Evolutionary conservation across 2,797 vertebrate species (phyloP), one percentile per base, ranked within the genome.

Genomic region (Girardinus metallicus): DNA sequence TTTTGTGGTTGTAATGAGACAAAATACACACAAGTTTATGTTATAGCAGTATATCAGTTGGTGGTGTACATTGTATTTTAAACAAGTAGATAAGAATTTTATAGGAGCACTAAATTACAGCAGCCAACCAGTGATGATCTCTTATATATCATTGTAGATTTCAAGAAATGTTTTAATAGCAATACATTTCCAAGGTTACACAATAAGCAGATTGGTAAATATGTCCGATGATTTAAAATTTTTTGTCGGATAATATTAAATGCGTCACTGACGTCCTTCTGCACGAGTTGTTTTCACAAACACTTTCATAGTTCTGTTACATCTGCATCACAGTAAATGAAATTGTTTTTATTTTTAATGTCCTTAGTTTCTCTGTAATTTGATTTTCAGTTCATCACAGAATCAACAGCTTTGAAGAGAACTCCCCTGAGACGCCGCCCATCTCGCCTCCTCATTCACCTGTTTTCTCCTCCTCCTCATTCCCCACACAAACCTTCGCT

Each of bases 361-460:
- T 70, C 66, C 23, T 70, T 2, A 4, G 12, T 70, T 70, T 41
- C 39, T 43, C 23, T 43, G 23, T 43, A 41, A 70, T 43, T 70
- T 75, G 5, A 34, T 72, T 90, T 85, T 75, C 88, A 95, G 95
- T 91, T 76, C 84, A 91, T 77, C 91, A 94, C 74, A 93, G 89
- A 83, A 87, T 94, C 77, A 90, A 83, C 87, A 93, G 90, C 86
- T 79, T 84, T 73, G 91, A 88, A 47, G 88, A 90, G 3, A 57
- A 23, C 60, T 86, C 90, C 3, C 81, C 92, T 0, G 83, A 83
- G 72, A 12, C 21, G 0, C 90, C 85, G 41, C 89, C 91, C 0
- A 81, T 74, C 34, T 34, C 85, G 3, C 26, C 87, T 46, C 31
- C 74, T 51, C 55, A 31, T 23, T 81, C 84, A 0, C 77, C 87